Evolutionary conservation across 2,113 vertebrate genomes (phyloP), one percentile per base, ranked within the genome.

Genomic region (Epinephelus moara): DNA sequence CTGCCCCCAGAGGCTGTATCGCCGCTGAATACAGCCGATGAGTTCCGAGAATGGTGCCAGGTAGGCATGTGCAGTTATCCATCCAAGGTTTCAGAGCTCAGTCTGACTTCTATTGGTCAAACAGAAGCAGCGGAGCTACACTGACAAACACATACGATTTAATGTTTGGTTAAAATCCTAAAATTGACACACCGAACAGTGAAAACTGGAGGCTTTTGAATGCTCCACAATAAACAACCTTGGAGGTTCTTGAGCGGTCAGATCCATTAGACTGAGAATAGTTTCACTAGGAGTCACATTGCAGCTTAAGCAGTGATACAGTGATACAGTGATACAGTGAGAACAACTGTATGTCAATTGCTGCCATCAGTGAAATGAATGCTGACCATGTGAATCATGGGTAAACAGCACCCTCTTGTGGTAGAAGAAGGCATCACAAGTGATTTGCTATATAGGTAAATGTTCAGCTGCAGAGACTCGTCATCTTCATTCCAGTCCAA

Each of bases 341-440:
- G 17, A 47, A 56, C 52, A 33, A 5, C 68, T 71, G 52, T 12
- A 14, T 40, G 27, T 11, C 8, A 11, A 33, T 27, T 10, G 3
- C 47, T 19, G 55, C 59, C 21, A 37, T 18, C 18, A 33, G 18
- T 4, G 25, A n/a, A 1, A 4, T 6, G 6, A 64, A 17, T 19
- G 14, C 8, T 27, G 30, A 30, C 12, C 17, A 0, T 1, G 40
- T 50, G 21, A 12, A 72, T 84, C 3, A 19, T 42, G 25, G 63
- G 63, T 78, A 21, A 84, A 81, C 47, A 14, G 37, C 74, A 0
- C 64, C 18, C 84, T 71, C 87, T 71, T 50, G 77, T 86, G 87
- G 33, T 15, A 0, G 47, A 5, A 56, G 0, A 15, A 23, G 25
- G 5, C 9, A 75, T 1, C 1, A 66, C 64, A 30, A 0, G 40